phyloP scores from a whole-genome alignment of 2,113 vertebrate species.

The Amblyopsis rosae region DNA sequence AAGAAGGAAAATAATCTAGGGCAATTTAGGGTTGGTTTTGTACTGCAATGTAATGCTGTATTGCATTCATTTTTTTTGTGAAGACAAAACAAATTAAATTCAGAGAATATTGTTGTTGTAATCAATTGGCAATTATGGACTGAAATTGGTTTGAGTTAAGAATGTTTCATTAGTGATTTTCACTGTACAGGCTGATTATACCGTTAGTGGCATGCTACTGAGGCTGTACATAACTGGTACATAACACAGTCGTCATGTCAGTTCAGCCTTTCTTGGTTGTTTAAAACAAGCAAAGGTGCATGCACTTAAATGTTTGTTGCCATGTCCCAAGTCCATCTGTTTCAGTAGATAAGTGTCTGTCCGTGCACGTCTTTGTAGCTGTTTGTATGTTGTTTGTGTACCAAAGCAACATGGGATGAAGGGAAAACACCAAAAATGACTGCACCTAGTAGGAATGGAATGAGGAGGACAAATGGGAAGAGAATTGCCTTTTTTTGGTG shows the following conservation, averaged over 20 bases:
- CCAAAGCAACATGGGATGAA: conserved; percentile 22
- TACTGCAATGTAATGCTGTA: too few relatives aligned
- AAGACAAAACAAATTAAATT: conserved; percentile 49
- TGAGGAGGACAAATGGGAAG: conserved; percentile 5
- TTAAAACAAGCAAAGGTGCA: not conserved
- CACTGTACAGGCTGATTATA: conserved; percentile 43
- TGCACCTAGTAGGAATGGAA: not conserved
- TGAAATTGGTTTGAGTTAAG: conserved; percentile 54
- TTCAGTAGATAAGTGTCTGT: not conserved
- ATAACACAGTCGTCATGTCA: conserved; percentile 37
- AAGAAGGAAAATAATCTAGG: conserved; percentile 2
- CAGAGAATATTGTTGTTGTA: conserved; percentile 54
- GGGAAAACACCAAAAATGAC: conserved; percentile 15
- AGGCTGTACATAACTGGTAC: conserved; percentile 52
- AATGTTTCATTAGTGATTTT: conserved; percentile 53
- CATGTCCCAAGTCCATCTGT: not conserved
- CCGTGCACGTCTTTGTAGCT: not conserved
- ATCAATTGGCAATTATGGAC: conserved; percentile 52
- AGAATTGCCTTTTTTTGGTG: conserved; percentile 25
- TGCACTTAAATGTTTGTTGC: not conserved
- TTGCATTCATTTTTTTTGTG: conserved; percentile 44
- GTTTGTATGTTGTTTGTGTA: conserved; percentile 16
- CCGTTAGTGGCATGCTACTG: conserved; percentile 15
- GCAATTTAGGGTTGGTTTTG: conserved; percentile 10
- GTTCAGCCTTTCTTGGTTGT: conserved; percentile 37